Evolutionary conservation across 2,888 invertebrate genomes (phyloP).

Genomic region (Lasioglossum villosulum): DNA sequence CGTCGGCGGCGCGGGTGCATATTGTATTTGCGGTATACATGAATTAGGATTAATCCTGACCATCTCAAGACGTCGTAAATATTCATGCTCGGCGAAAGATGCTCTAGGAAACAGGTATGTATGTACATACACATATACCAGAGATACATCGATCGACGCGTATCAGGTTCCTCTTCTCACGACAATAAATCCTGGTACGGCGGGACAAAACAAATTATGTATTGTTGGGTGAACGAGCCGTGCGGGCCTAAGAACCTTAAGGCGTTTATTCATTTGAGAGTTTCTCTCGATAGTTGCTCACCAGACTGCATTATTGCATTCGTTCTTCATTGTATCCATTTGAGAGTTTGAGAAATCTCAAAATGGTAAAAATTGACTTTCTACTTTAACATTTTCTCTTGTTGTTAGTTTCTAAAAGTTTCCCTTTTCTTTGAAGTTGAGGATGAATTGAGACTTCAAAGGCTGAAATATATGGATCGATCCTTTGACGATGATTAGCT

Average conservation of each 20-base stretch:
- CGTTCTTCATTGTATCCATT: background rate
- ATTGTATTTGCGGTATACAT: background rate
- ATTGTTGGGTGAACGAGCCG: slow-evolving; percentile 32
- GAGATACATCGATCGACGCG: background rate
- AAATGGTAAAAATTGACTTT: background rate
- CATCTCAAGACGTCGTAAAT: background rate
- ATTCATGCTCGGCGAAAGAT: background rate
- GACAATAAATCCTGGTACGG: slow-evolving; percentile 50
- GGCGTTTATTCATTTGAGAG: no score
- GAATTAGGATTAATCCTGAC: slow-evolving; percentile 10
- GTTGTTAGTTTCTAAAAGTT: background rate
- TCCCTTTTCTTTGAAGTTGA: background rate
- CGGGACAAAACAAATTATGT: slow-evolving; percentile 45
- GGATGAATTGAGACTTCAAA: background rate
- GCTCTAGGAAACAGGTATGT: background rate
- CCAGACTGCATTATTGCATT: background rate
- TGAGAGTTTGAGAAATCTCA: background rate
- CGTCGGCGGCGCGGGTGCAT: background rate
- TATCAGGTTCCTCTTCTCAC: slow-evolving; percentile 59
- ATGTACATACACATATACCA: background rate
- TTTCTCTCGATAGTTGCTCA: no score
- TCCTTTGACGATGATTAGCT: background rate
- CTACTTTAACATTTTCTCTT: background rate
- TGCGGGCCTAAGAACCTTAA: background rate
- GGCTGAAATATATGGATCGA: background rate